phyloP scores from a whole-genome alignment of 2,113 vertebrate species.

The Arizona elegans region DNA sequence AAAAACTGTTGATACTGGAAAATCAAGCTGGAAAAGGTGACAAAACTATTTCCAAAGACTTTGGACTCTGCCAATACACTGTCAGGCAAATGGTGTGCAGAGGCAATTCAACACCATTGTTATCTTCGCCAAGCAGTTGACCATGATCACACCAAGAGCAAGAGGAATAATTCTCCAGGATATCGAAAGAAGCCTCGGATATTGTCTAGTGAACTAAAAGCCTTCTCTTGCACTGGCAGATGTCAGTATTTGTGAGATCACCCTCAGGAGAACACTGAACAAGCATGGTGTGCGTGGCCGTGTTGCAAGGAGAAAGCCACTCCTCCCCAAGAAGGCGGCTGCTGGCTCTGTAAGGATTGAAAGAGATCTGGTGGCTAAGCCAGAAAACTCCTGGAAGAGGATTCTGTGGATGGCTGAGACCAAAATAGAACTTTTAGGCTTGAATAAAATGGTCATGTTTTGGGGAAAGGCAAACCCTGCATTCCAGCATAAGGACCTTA shows the following conservation, averaged over 20 bases:
- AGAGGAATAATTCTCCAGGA: not conserved
- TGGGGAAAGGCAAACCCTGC: not conserved
- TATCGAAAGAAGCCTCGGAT: too few species aligned
- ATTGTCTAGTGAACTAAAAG: too few species aligned
- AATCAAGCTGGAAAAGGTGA: too few species aligned
- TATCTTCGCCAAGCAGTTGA: not conserved
- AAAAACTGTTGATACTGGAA: not conserved
- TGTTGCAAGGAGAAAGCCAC: too few species aligned
- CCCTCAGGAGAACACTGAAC: too few species aligned
- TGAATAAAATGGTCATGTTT: not conserved
- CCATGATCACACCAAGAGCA: too few species aligned
- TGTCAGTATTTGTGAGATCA: too few species aligned
- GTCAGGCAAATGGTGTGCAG: not conserved
- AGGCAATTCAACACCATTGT: too few species aligned
- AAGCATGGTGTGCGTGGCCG: too few species aligned
- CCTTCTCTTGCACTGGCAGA: too few species aligned
- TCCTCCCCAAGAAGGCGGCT: not conserved
- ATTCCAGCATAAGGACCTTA: not conserved
- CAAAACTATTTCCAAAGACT: too few species aligned
- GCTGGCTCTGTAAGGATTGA: not conserved
- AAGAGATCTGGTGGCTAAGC: not conserved
- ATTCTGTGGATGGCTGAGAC: not conserved
- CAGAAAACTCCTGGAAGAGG: not conserved
- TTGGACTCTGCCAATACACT: not conserved
- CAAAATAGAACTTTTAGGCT: not conserved